Percentiles rank a stretch among this genome's conserved stretches.
phyloP scores from a whole-genome alignment of 2,888 invertebrate genomes.

The Tuta absoluta region DNA sequence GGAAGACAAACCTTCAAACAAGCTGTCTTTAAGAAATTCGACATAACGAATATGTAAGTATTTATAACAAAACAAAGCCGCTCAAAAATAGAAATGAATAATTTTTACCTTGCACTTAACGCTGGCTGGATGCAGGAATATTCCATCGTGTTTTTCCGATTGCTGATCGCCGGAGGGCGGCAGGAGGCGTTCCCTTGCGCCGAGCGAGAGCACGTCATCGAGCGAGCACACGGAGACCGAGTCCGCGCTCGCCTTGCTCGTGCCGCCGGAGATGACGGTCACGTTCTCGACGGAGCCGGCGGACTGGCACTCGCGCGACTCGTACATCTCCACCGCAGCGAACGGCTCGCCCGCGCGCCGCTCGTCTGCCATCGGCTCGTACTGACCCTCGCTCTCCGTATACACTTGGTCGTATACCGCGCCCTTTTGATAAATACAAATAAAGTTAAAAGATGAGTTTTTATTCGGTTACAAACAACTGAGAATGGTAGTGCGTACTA shows the following conservation, averaged over 20 bases:
- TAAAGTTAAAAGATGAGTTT: no score
- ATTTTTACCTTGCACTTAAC: slow-evolving; percentile 69
- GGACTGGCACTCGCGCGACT: slow-evolving; percentile 65
- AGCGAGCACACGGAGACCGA: slow-evolving; percentile 82
- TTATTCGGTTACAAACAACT: no score
- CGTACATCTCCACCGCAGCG: slow-evolving; percentile 72
- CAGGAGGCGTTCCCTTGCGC: slow-evolving; percentile 57
- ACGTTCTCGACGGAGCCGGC: slow-evolving; percentile 81
- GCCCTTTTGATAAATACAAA: slow-evolving; percentile 48
- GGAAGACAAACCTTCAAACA: no score
- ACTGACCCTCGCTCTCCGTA: slow-evolving; percentile 71
- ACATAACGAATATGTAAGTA: no score
- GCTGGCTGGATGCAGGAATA: slow-evolving; percentile 71
- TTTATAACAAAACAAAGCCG: no score
- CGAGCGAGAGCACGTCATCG: slow-evolving; percentile 82
- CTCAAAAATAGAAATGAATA: no score
- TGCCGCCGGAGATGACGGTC: slow-evolving; percentile 67
- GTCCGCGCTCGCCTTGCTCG: slow-evolving; percentile 71
- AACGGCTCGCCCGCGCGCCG: slow-evolving; percentile 64
- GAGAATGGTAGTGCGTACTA: no score
- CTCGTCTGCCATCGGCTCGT: slow-evolving; percentile 66
- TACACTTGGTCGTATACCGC: slow-evolving; percentile 72
- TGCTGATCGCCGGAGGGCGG: slow-evolving; percentile 44
- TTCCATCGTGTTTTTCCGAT: slow-evolving; percentile 61
- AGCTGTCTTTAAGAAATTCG: no score